Conservation (phyloP, 2,113 vertebrate genomes). For the Cyprinodon variegatus region DNA sequence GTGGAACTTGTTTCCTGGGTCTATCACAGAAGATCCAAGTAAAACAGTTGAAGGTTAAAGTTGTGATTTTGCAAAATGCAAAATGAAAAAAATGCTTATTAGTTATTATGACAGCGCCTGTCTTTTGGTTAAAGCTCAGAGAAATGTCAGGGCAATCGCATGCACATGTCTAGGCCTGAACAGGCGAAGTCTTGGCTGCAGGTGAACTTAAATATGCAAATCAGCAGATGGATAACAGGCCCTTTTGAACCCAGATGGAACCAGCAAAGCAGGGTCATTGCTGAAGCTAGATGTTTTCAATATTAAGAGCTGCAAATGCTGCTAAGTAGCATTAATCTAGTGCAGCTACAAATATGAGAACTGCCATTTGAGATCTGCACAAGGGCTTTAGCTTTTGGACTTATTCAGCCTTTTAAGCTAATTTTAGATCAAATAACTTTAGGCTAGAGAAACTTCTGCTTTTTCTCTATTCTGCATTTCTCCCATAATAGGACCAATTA, state of each 20-base stretch:
- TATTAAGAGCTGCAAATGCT: background rate
- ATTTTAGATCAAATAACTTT: slow-evolving; percentile 23
- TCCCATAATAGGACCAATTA: slow-evolving; percentile 24
- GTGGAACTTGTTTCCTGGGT: background rate
- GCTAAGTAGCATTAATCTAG: background rate
- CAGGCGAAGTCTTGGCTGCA: slow-evolving; percentile 1
- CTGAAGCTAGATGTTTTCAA: too few relatives aligned
- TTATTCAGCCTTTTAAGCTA: slow-evolving; percentile 14
- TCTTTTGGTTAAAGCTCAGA: background rate
- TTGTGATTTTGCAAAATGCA: background rate
- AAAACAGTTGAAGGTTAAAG: background rate
- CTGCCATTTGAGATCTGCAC: background rate
- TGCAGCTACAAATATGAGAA: background rate
- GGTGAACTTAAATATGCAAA: slow-evolving; percentile 1
- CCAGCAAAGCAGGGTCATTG: background rate
- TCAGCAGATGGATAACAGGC: background rate
- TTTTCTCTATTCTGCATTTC: slow-evolving; percentile 3
- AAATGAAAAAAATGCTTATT: background rate
- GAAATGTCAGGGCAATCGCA: too few relatives aligned
- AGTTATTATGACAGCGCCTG: too few relatives aligned
- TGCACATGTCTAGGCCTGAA: slow-evolving; percentile 13
- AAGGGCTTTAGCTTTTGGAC: background rate
- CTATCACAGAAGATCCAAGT: background rate
- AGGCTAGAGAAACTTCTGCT: background rate
- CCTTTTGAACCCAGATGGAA: background rate